phyloP scores from a whole-genome alignment of 2,113 vertebrate species.

The Hipposideros armiger region DNA sequence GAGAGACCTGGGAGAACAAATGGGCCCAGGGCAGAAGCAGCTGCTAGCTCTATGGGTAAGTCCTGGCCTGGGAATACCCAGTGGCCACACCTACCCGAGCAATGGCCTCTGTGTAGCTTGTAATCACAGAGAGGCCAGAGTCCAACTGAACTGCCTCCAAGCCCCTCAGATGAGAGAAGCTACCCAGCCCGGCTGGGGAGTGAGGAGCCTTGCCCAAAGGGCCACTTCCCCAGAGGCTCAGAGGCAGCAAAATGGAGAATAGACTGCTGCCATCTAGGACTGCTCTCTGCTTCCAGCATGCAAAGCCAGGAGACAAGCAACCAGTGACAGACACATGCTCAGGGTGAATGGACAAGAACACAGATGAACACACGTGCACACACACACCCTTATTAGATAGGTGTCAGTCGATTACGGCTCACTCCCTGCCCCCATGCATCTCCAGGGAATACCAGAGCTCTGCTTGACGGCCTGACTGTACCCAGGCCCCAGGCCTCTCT shows the following conservation, averaged over 20 bases:
- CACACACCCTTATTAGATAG: slow-evolving; percentile 25
- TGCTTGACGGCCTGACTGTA: neutral
- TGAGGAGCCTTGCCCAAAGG: neutral
- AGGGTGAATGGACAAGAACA: slow-evolving; percentile 10
- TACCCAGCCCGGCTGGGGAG: neutral
- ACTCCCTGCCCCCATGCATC: slow-evolving; percentile 69
- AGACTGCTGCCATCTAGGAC: slow-evolving; percentile 16
- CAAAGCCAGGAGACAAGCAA: slow-evolving; percentile 80
- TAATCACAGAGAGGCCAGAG: slow-evolving; percentile 26
- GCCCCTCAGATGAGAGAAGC: neutral
- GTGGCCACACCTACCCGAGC: slow-evolving; percentile 1
- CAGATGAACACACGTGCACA: neutral
- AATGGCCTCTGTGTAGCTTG: slow-evolving; percentile 11
- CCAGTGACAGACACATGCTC: slow-evolving; percentile 65
- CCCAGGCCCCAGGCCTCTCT: neutral
- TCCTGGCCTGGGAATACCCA: neutral
- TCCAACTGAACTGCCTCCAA: neutral
- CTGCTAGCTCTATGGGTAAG: neutral
- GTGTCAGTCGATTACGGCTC: slow-evolving; percentile 62
- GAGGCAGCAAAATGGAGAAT: neutral
- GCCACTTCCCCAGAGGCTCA: neutral
- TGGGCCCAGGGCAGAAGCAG: neutral
- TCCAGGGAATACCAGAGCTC: neutral
- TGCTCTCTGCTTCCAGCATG: slow-evolving; percentile 75
- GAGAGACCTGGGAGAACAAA: slow-evolving; percentile 45